These are phyloP conservation scores for Polydrusus pterygomalis DNA, from an alignment of 2,888 invertebrate species.

Conservation along the genomic window DNA sequence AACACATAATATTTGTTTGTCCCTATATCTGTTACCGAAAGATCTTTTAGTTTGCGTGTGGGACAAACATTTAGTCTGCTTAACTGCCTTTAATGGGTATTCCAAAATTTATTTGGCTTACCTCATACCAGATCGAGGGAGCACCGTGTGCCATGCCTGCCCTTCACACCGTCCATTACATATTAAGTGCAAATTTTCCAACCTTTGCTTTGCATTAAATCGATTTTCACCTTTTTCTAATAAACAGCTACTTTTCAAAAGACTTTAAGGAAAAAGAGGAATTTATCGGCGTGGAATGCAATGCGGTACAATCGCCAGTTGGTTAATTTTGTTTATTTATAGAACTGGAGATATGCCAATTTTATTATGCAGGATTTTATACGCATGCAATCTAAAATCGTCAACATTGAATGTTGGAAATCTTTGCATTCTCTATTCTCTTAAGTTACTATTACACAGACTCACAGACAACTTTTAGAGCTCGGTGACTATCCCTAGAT, in stretches of 20 bases:
- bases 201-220: neutral
- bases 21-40: too few species aligned
- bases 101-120: too few species aligned
- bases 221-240: slow-evolving; percentile 37
- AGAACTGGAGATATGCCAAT: slow-evolving; percentile 43
- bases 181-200: neutral
- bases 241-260: neutral
- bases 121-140: too few species aligned
- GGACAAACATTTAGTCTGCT: too few species aligned
- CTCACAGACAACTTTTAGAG: too few species aligned
- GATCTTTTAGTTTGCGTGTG: too few species aligned
- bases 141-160: too few species aligned
- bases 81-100: too few species aligned
- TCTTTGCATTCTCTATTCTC: neutral
- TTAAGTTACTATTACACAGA: too few species aligned
- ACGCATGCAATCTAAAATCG: slow-evolving; percentile 16
- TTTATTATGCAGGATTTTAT: slow-evolving; percentile 33
- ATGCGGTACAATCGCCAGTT: slow-evolving; percentile 26
- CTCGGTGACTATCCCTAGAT: too few species aligned
- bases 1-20: too few species aligned
- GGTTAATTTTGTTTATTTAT: slow-evolving; percentile 44
- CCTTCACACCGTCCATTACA: too few species aligned
- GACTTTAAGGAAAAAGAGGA: slow-evolving; percentile 25
- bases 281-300: slow-evolving; percentile 26
- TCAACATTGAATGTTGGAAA: neutral